Evolutionary conservation across 1,140 invertebrate species (phyloP), one percentile per base, ranked within the genome.

Genomic region (Dysdera silvatica): DNA sequence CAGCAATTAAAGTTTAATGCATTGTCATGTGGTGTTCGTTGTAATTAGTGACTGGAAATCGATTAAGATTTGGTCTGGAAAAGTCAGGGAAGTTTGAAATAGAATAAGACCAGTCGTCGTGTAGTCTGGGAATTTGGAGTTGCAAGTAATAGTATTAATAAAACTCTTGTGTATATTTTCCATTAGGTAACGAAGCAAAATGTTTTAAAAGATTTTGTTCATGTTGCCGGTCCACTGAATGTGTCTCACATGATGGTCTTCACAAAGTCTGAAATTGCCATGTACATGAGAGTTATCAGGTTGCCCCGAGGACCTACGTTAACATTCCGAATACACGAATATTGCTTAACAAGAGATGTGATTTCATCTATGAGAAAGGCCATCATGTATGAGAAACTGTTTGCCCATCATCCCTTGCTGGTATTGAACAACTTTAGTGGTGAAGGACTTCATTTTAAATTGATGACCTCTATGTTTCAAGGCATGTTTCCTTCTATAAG

Each of bases 401-500:
- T 86, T 87, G 69, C 83, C 84, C 59, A 85, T 86, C 69, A 91
- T 16, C 94, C 96, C 0, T 75, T 99, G 3, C 83, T 98, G 37
- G 85, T 98, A 45, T 82, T 98, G 73, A 98, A 98, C 75, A 92
- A 90, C 75, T 97, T 99, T 72, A 86, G 83, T 56, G 86, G 87
- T 0, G 87, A 89, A 75, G 87, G 86, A 41, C 83, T 87, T 76
- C 89, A 97, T 67, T 78, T 95, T 61, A 93, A 96, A 71, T 76
- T 99, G 2, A 92, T 97, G 83, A 83, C 92, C 10, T 87, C 89
- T 5, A 95, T 91, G 80, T 96, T 98, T 73, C 94, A 98, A 80
- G 97, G 97, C 73, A 95, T 98, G 91, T 98, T 98, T 76, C 96
- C 95, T 0, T 87, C 89, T 0, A 93, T 98, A 48, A 98, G 98